A percentile compares a stretch with the other conserved stretches of the same genome.
Evolutionary conservation across 2,797 vertebrate species (phyloP).

Genomic region (Chanos chanos): DNA sequence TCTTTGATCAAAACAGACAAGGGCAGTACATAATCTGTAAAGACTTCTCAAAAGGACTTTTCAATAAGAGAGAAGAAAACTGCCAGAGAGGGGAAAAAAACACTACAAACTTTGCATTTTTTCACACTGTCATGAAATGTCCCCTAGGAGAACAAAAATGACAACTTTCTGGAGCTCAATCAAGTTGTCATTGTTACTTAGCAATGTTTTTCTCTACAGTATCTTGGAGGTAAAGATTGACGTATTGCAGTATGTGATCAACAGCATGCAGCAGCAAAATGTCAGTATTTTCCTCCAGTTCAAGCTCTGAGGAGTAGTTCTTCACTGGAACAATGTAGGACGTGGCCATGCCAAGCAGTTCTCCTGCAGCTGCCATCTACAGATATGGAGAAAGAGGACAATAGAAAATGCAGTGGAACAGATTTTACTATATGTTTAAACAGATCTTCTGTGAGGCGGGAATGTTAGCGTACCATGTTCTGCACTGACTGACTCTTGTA

Average conservation of each 20-base stretch:
- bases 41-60: too few species aligned
- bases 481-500: slow-evolving; percentile 48
- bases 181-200: not conserved
- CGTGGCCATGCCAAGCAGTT: slow-evolving; percentile 72
- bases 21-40: too few species aligned
- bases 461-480: slow-evolving; percentile 42
- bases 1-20: too few species aligned
- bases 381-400: slow-evolving; percentile 31
- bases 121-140: too few species aligned
- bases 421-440: too few species aligned
- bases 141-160: too few species aligned
- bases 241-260: slow-evolving; percentile 73
- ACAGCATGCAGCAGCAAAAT: slow-evolving; percentile 68
- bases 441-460: too few species aligned
- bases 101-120: too few species aligned
- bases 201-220: not conserved
- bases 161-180: too few species aligned
- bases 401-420: not conserved
- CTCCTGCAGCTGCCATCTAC: slow-evolving; percentile 66
- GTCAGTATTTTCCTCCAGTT: slow-evolving; percentile 64
- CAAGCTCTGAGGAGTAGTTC: slow-evolving; percentile 73
- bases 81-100: too few species aligned
- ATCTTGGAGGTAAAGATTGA: slow-evolving; percentile 67
- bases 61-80: too few species aligned
- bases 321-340: slow-evolving; percentile 80